phyloP scores from a whole-genome alignment of 1,140 invertebrate genomes.

The Drosophila tani region DNA sequence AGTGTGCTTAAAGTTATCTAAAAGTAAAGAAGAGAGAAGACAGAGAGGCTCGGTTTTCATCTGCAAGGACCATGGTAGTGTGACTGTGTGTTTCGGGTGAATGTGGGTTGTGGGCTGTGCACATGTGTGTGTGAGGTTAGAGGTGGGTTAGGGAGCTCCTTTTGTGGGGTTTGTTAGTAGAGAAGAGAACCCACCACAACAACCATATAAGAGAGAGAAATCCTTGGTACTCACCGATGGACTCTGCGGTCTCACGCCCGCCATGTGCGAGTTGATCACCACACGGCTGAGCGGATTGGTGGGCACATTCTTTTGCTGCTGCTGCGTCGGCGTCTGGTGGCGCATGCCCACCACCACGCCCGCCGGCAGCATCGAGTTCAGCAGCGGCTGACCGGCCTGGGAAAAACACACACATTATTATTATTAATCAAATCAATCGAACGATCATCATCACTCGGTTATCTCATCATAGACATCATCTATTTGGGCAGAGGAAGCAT shows the following conservation, averaged over 20 bases:
- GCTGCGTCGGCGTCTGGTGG: slow-evolving; percentile 87
- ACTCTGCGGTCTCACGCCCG: slow-evolving; percentile 91
- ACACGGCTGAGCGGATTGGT: slow-evolving; percentile 89
- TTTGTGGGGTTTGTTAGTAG: slow-evolving; percentile 61
- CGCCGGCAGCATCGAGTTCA: slow-evolving; percentile 88
- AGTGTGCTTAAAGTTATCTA: slow-evolving; percentile 94
- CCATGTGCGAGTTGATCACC: slow-evolving; percentile 92
- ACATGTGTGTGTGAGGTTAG: slow-evolving; percentile 22
- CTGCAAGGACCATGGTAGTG: slow-evolving; percentile 32
- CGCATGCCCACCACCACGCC: slow-evolving; percentile 95
- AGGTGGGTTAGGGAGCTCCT: slow-evolving; percentile 31
- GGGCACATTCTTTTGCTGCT: slow-evolving; percentile 90
- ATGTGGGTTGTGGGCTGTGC: slow-evolving; percentile 18
- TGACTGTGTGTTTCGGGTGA: slow-evolving; percentile 9
- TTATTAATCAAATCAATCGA: slow-evolving; percentile 17
- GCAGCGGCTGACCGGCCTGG: slow-evolving; percentile 78
- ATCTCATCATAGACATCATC: slow-evolving; percentile 21
- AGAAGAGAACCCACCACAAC: slow-evolving; percentile 65
- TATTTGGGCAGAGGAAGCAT: slow-evolving; percentile 36
- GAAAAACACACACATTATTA: slow-evolving; percentile 11
- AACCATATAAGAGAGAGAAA: slow-evolving; percentile 23
- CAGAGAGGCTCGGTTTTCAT: slow-evolving; percentile 54
- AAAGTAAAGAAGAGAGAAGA: slow-evolving; percentile 76
- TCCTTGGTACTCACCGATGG: slow-evolving; percentile 88
- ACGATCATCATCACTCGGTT: slow-evolving; percentile 14